Conservation (phyloP, 1,140 invertebrate genomes). For the Belonocnema kinseyi region DNA sequence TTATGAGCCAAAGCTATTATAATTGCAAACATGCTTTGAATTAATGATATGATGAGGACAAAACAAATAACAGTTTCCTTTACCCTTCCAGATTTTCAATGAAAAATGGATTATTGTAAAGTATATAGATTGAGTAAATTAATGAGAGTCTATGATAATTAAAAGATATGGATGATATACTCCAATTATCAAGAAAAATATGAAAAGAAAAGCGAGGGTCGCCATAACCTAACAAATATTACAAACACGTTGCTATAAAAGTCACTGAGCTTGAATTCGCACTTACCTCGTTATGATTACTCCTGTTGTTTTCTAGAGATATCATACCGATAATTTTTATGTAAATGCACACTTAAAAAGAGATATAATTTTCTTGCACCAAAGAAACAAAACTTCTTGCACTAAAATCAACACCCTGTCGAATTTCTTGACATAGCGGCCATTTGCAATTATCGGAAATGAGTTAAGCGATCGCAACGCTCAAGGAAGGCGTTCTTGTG, state of each 20-base stretch:
- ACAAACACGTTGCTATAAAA: conserved; percentile 4
- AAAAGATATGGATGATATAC: too few relatives aligned
- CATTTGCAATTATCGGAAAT: conserved; percentile 39
- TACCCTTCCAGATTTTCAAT: background rate
- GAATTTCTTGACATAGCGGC: conserved; percentile 40
- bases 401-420: background rate
- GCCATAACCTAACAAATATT: conserved; percentile 45
- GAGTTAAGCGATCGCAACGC: background rate
- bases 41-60: conserved; percentile 5
- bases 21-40: background rate
- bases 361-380: conserved; percentile 11
- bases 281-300: conserved; percentile 59
- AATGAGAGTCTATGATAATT: too few relatives aligned
- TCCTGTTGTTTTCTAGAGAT: conserved; percentile 54
- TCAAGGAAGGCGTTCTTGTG: too few relatives aligned
- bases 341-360: conserved; percentile 17
- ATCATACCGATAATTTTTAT: conserved; percentile 56
- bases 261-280: background rate
- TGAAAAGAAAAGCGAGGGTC: background rate
- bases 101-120: conserved; percentile 20
- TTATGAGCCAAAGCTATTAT: background rate
- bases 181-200: too few relatives aligned
- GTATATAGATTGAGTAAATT: too few relatives aligned
- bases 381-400: background rate
- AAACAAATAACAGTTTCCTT: background rate